phyloP scores from a whole-genome alignment of 2,797 vertebrate genomes.

The Paratrypauchen microcephalus region DNA sequence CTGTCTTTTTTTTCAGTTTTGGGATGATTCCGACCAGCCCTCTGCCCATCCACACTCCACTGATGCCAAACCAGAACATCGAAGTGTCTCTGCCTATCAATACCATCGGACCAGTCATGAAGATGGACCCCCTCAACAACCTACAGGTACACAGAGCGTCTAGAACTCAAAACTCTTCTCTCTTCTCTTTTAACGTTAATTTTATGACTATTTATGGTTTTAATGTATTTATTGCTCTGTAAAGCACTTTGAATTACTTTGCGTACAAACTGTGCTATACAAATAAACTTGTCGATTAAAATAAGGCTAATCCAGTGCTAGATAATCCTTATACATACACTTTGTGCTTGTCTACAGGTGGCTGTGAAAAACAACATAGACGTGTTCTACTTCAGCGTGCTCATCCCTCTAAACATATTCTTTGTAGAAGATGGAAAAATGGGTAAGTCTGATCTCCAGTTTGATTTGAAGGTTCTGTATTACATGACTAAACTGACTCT shows the following conservation, averaged over 20 bases:
- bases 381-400: constrained; percentile 98
- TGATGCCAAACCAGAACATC: constrained; percentile 97
- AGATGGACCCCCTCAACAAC: constrained; percentile 99
- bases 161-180: too few species aligned
- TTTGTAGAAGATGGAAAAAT: constrained; percentile 99
- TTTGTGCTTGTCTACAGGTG: constrained; percentile 76
- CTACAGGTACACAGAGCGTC: constrained; percentile 82
- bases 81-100: constrained; percentile 95
- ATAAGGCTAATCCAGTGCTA: too few species aligned
- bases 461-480: background rate
- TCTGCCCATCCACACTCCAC: constrained; percentile 90
- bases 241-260: too few species aligned
- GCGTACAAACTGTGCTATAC: too few species aligned
- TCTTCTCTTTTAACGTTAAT: too few species aligned
- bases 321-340: background rate
- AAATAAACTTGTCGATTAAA: too few species aligned
- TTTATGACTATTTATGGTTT: too few species aligned
- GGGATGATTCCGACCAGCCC: constrained; percentile 95
- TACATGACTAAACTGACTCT: too few species aligned
- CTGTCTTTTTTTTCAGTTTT: constrained; percentile 76
- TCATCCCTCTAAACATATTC: constrained; percentile 95
- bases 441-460: constrained; percentile 77
- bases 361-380: constrained; percentile 99
- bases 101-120: constrained; percentile 97
- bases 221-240: too few species aligned